Base-by-base conservation (phyloP, 1,140 invertebrate genomes). In the Polyergus mexicanus region DNA sequence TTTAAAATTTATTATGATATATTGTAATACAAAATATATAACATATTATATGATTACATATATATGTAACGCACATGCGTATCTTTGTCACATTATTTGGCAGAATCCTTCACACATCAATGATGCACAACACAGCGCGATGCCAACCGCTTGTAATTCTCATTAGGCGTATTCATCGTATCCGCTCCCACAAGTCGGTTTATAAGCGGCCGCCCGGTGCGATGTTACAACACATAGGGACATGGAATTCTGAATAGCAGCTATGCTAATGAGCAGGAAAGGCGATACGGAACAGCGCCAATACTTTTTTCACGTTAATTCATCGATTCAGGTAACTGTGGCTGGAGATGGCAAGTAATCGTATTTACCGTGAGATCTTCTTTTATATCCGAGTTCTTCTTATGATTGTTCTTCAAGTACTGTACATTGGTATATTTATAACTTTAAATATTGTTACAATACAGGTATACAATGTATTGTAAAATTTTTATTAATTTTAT, bases 221-320 rank as follows among this genome's bases (percentile, higher is more conserved):
- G 65, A 89, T 89, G 86, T 89, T 89, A 88, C 87, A 65, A 60
- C 77, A 60, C n/a, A 19, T 35, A 54, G 69, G 60, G 47, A 89
- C 88, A 77, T 60, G 72, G 44, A 83, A 88, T 86, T 58, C 56
- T 77, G 75, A 74, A 84, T 86, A 86, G 51, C 35, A 69, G 65
- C 58, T 58, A 66, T 77, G 83, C 88, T 89, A 89, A 88, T 89
- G 88, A 89, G 88, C 56, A 32, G 77, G 60, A 38, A 84, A 88
- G 84, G 77, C 65, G 84, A 71, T 32, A 51, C 62, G 38, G 47
- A 51, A 60, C 63, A 54, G 41, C 54, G 87, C 62, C 51, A 88
- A 35, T 65, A 78, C 76, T 89, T 89, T 89, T 86, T 58, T 71
- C 56, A 56, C 2, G 56, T n/a, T 47, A 10, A n/a, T 63, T 62